These are phyloP conservation scores for Heliothis virescens DNA, from an alignment of 1,140 invertebrate genomes.

Conservation along the genomic window DNA sequence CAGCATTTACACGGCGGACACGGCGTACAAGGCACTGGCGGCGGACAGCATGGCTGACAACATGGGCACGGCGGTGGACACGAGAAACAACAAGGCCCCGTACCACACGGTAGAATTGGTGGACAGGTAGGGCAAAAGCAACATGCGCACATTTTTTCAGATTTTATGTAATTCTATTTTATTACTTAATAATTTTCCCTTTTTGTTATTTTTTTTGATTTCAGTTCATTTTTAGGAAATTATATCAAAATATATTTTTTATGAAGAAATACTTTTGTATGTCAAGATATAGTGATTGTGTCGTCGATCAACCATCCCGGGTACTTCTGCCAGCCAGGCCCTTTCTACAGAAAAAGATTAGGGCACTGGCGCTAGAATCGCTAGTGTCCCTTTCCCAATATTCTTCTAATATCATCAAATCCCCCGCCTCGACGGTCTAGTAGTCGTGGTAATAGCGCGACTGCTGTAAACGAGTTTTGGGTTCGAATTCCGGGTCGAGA, in stretches of 20 bases:
- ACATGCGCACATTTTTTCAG: slow-evolving; percentile 64
- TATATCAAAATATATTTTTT: slow-evolving; percentile 29
- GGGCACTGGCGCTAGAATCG: background rate
- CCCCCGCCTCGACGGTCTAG: too few relatives aligned
- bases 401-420: too few relatives aligned
- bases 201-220: slow-evolving; percentile 48
- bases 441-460: too few relatives aligned
- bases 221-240: slow-evolving; percentile 49
- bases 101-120: slow-evolving; percentile 74
- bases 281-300: background rate
- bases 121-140: slow-evolving; percentile 77
- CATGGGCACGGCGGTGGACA: slow-evolving; percentile 71
- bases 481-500: too few relatives aligned
- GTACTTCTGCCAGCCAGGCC: background rate
- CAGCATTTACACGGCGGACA: slow-evolving; percentile 75
- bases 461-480: too few relatives aligned
- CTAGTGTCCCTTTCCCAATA: background rate
- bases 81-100: slow-evolving; percentile 64
- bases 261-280: slow-evolving; percentile 43
- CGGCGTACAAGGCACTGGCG: slow-evolving; percentile 75
- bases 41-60: slow-evolving; percentile 75
- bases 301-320: too few relatives aligned
- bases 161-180: slow-evolving; percentile 43
- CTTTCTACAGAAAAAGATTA: background rate
- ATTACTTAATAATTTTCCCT: slow-evolving; percentile 9